These are phyloP conservation scores for Tupaia tana DNA, from an alignment of 2,113 vertebrate species.

Conservation along the genomic window DNA sequence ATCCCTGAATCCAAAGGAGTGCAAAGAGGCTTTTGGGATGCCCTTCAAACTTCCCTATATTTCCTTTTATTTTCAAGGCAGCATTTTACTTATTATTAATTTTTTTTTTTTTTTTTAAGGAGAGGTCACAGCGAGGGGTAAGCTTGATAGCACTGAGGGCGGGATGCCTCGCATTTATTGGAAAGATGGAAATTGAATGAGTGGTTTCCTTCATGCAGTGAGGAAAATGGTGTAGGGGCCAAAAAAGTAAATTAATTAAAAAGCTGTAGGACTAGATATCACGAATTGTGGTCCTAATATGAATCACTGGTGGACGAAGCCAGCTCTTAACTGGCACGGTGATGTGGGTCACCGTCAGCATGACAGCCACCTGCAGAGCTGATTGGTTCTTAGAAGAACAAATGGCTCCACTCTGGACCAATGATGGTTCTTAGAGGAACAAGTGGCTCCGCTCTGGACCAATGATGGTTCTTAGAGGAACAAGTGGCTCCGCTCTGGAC, in stretches of 20 bases:
- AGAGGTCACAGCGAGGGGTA: not conserved
- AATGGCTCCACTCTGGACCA: conserved; percentile 73
- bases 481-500: conserved; percentile 69
- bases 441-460: conserved; percentile 71
- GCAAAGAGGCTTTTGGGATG: not conserved
- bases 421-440: conserved; percentile 62
- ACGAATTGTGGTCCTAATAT: not conserved
- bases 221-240: not conserved
- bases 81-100: not conserved
- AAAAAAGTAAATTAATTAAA: too few species aligned
- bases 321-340: not conserved
- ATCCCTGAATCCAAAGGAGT: conserved; percentile 8
- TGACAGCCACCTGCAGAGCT: conserved; percentile 52
- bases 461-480: conserved; percentile 65
- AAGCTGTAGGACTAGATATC: not conserved
- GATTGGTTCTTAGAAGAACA: conserved; percentile 76
- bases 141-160: not conserved
- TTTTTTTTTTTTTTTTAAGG: not conserved
- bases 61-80: not conserved
- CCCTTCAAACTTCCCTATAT: not conserved
- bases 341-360: conserved; percentile 56
- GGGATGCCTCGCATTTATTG: not conserved
- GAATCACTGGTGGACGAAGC: conserved; percentile 21
- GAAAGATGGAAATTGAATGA: not conserved
- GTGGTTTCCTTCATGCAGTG: not conserved